Evolutionary conservation across 2,113 vertebrate genomes (phyloP).

Genomic region (Gymnobelideus leadbeateri): DNA sequence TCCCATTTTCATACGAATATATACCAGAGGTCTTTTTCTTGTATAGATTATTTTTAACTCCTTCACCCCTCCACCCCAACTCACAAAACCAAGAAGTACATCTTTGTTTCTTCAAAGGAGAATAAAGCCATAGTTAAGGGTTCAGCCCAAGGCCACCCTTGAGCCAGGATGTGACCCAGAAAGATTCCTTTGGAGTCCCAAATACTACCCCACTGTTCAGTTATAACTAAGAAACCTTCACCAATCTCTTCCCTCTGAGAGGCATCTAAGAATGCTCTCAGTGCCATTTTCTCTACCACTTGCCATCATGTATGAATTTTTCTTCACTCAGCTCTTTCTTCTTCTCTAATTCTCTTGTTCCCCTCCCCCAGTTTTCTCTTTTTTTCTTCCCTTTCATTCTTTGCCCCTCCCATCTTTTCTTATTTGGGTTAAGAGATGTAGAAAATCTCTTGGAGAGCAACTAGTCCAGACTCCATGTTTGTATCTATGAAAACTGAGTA

Average conservation of each 20-base stretch:
- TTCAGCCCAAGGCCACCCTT: background rate
- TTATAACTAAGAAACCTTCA: background rate
- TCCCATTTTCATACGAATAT: slow-evolving; percentile 26
- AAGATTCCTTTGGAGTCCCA: background rate
- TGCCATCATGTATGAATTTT: background rate
- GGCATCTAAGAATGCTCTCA: background rate
- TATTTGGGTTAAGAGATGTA: background rate
- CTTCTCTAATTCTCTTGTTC: no score
- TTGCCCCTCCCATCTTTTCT: background rate
- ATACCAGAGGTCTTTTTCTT: slow-evolving; percentile 13
- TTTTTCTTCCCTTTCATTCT: background rate
- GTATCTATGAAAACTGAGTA: background rate
- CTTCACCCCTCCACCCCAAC: no score
- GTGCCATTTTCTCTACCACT: background rate
- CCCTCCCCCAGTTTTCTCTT: background rate
- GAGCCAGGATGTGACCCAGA: no score
- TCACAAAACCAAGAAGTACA: background rate
- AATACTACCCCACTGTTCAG: background rate
- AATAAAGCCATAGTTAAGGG: background rate
- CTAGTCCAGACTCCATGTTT: background rate
- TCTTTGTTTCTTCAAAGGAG: background rate
- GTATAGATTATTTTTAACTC: background rate
- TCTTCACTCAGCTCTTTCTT: background rate
- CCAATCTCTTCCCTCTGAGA: background rate
- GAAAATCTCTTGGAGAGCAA: background rate